Percentiles rank a stretch among this genome's conserved stretches.
phyloP scores from a whole-genome alignment of 2,113 vertebrate species.

The Podarcis raffonei region DNA sequence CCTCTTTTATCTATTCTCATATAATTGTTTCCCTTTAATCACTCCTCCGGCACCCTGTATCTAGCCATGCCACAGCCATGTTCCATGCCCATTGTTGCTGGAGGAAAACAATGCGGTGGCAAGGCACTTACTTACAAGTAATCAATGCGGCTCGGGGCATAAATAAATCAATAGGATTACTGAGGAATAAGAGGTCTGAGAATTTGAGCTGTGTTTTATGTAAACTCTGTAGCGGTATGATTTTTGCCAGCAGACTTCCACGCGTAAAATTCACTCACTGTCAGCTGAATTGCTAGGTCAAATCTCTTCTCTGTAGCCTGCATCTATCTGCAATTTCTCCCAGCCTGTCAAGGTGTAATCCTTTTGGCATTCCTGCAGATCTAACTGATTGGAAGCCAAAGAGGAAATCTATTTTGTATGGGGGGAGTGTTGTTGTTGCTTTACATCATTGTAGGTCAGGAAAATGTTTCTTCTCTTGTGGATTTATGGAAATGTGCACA shows the following conservation, averaged over 20 bases:
- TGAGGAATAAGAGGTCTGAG: not conserved
- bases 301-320: not conserved
- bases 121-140: not conserved
- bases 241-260: not conserved
- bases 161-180: not conserved
- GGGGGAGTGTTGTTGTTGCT: not conserved
- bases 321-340: not conserved
- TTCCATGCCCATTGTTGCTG: not conserved
- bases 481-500: not conserved
- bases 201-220: not conserved
- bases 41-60: not conserved
- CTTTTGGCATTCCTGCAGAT: not conserved
- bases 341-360: not conserved
- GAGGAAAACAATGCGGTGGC: not conserved
- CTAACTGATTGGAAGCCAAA: not conserved
- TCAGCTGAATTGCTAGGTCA: not conserved
- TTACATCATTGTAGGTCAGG: not conserved
- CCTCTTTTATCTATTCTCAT: conserved; percentile 4
- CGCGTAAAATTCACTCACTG: not conserved
- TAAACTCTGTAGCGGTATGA: not conserved
- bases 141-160: not conserved
- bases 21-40: conserved; percentile 30
- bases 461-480: not conserved
- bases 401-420: not conserved
- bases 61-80: not conserved